Percentiles rank a stretch among this genome's conserved stretches.
Conservation (phyloP, 2,888 invertebrate species). For the Cerastoderma edule region DNA sequence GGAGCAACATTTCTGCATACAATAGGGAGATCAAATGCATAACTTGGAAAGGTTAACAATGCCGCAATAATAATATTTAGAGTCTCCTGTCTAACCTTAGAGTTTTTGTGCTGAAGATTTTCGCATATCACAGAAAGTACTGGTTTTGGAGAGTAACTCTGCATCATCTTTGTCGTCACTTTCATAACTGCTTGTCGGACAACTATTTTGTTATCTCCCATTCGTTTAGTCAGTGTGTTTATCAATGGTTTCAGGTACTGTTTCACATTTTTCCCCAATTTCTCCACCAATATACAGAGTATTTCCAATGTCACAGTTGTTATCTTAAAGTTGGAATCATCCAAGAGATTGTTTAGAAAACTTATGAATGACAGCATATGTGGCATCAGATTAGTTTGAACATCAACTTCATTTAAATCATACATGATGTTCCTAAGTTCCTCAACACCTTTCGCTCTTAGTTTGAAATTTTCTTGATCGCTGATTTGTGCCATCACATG, state of each 20-base stretch:
- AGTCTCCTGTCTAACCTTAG: constrained; percentile 89
- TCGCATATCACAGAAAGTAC: constrained; percentile 86
- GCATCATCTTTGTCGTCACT: constrained; percentile 85
- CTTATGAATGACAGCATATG: constrained; percentile 88
- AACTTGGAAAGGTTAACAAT: constrained; percentile 91
- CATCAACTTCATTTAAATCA: constrained; percentile 73
- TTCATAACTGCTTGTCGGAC: constrained; percentile 85
- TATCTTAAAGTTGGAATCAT: constrained; percentile 87
- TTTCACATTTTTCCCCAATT: constrained; percentile 83
- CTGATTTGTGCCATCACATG: constrained; percentile 83
- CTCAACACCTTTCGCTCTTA: constrained; percentile 86
- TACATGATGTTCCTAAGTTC: constrained; percentile 86
- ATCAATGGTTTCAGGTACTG: constrained; percentile 85
- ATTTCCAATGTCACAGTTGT: constrained; percentile 85
- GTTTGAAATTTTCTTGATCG: constrained; percentile 87
- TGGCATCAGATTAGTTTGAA: constrained; percentile 85
- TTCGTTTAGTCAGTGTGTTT: constrained; percentile 84
- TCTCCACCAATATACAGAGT: constrained; percentile 84
- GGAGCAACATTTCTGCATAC: constrained; percentile 85
- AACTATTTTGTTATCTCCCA: constrained; percentile 85
- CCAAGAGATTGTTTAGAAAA: constrained; percentile 86
- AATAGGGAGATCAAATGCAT: constrained; percentile 87
- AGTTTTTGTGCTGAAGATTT: constrained; percentile 84
- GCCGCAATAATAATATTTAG: constrained; percentile 91
- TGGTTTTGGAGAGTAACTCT: constrained; percentile 85